Conservation (phyloP, 2,113 vertebrate species). For the Chamaea fasciata region DNA sequence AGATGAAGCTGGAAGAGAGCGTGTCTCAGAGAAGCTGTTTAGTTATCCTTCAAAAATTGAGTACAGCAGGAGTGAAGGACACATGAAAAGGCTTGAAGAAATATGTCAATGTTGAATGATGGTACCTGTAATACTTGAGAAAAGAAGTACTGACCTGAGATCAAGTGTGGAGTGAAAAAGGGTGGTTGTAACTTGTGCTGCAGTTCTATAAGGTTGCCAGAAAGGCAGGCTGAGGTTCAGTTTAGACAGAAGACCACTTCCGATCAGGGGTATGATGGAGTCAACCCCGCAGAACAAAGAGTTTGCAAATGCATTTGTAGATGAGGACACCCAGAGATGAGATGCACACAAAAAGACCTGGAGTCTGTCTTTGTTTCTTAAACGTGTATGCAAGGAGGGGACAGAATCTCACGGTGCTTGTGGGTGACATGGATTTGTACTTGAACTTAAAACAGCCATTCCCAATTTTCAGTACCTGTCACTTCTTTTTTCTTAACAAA, state of each 20-base stretch:
- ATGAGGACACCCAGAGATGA: background rate
- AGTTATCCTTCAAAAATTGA: background rate
- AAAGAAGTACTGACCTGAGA: background rate
- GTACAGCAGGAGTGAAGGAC: background rate
- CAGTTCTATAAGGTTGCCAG: background rate
- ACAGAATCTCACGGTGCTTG: background rate
- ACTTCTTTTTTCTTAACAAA: background rate
- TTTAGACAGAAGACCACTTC: background rate
- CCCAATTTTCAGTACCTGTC: background rate
- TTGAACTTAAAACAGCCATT: background rate
- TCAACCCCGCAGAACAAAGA: background rate
- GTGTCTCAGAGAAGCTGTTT: background rate
- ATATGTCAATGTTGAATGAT: background rate
- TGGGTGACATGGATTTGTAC: background rate
- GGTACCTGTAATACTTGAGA: background rate
- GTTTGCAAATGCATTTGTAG: background rate
- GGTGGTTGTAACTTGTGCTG: background rate
- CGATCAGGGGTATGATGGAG: background rate
- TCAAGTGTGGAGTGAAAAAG: background rate
- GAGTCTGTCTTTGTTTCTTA: background rate
- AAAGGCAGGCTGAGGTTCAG: background rate
- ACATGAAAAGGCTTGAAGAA: background rate
- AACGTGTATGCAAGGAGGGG: background rate
- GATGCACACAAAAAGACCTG: background rate
- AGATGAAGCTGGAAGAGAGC: background rate